Evolutionary conservation across 2,888 invertebrate species (phyloP).

Genomic region (Aquatica leii): DNA sequence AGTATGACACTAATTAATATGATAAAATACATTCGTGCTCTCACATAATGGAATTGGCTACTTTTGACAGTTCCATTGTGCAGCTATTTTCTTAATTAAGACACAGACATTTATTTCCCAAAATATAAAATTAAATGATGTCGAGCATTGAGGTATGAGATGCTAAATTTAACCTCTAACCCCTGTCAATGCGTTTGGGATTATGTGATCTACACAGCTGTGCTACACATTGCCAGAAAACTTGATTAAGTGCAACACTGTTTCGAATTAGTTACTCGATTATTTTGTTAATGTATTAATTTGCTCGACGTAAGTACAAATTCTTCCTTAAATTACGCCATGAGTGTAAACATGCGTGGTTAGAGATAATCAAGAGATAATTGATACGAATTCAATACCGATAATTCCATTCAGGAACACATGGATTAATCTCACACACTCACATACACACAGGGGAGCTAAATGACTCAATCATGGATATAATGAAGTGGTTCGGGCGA

Average conservation of each 20-base stretch:
- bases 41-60: not conserved
- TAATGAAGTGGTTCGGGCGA: slow-evolving; percentile 59
- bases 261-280: slow-evolving; percentile 43
- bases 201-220: slow-evolving; percentile 60
- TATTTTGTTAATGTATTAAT: slow-evolving; percentile 45
- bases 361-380: slow-evolving; percentile 17
- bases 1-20: slow-evolving; percentile 18
- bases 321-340: no score
- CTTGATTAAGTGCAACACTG: slow-evolving; percentile 38
- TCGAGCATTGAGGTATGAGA: slow-evolving; percentile 30
- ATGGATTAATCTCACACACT: slow-evolving; percentile 57
- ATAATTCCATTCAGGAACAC: slow-evolving; percentile 46
- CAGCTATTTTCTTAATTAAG: not conserved
- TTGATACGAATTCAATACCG: slow-evolving; percentile 26
- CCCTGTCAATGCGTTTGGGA: slow-evolving; percentile 56
- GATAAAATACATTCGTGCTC: slow-evolving; percentile 11
- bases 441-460: slow-evolving; percentile 50
- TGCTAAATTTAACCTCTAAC: slow-evolving; percentile 59
- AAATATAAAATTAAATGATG: slow-evolving; percentile 16
- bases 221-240: slow-evolving; percentile 54
- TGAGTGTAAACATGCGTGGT: not conserved
- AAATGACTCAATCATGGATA: slow-evolving; percentile 60
- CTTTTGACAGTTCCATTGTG: not conserved
- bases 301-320: slow-evolving; percentile 28
- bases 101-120: slow-evolving; percentile 23